Percentiles rank a stretch among this genome's conserved stretches.
Evolutionary conservation across 2,113 vertebrate species (phyloP).

Genomic region (Petrocephalus zakoni): DNA sequence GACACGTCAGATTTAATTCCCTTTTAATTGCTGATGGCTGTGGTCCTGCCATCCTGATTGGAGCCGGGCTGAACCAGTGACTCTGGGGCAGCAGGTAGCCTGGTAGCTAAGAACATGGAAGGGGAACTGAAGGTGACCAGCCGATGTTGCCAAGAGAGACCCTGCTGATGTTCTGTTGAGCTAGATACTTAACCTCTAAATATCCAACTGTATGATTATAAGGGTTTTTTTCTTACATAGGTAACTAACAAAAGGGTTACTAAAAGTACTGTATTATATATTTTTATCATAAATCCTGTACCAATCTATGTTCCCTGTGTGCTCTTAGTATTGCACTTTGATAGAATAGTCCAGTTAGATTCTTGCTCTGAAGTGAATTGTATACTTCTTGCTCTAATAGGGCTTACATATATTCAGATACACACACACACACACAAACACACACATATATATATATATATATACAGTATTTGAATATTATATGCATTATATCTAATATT

Average conservation of each 20-base stretch:
- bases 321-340: not conserved
- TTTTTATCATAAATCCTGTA: not conserved
- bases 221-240: not conserved
- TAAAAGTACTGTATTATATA: not conserved
- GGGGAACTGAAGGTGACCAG: not conserved
- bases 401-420: too few relatives aligned
- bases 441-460: too few relatives aligned
- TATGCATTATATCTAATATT: not conserved
- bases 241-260: not conserved
- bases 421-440: too few relatives aligned
- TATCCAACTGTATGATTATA: not conserved
- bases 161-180: not conserved
- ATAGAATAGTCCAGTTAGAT: not conserved
- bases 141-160: not conserved
- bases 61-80: not conserved
- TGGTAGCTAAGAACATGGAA: not conserved
- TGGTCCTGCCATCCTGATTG: not conserved
- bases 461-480: too few relatives aligned
- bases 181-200: not conserved
- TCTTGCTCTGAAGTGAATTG: not conserved
- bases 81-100: not conserved
- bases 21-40: not conserved
- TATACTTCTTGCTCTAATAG: not conserved
- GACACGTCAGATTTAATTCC: slow-evolving; percentile 4
- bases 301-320: not conserved